phyloP scores from a whole-genome alignment of 1,140 invertebrate species.

The Monomorium pharaonis region DNA sequence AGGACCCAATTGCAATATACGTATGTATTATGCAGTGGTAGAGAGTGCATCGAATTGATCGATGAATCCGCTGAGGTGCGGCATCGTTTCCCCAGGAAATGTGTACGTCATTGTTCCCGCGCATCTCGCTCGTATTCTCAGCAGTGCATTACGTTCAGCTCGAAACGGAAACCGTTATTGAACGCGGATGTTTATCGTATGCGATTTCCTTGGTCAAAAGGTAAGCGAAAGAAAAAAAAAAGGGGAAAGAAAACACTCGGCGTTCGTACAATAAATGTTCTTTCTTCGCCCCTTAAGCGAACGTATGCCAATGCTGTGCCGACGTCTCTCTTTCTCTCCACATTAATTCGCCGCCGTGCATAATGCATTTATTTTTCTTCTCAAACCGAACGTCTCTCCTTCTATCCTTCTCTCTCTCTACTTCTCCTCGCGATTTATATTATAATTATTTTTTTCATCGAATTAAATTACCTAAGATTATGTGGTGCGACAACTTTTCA shows the following conservation, averaged over 20 bases:
- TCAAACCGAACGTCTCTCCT: not conserved
- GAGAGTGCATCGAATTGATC: slow-evolving; percentile 38
- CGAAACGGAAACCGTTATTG: slow-evolving; percentile 47
- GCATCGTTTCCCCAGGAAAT: slow-evolving; percentile 35
- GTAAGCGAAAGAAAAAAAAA: not conserved
- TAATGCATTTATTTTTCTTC: not conserved
- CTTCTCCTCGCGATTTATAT: not conserved
- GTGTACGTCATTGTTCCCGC: slow-evolving; percentile 41
- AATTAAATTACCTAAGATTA: not conserved
- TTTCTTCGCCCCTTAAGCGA: not conserved
- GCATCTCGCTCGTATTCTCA: slow-evolving; percentile 28
- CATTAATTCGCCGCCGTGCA: not conserved
- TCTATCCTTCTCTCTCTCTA: no score
- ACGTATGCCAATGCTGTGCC: not conserved
- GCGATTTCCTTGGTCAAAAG: slow-evolving; percentile 21
- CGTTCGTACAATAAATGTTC: not conserved
- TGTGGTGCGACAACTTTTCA: not conserved
- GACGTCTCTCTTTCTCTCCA: not conserved
- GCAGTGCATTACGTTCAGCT: slow-evolving; percentile 47
- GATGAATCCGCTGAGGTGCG: slow-evolving; percentile 30
- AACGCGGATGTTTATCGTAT: slow-evolving; percentile 38
- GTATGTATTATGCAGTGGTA: slow-evolving; percentile 38
- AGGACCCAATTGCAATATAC: slow-evolving; percentile 7
- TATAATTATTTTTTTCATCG: slow-evolving; percentile 3
- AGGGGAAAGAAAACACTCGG: not conserved